Percentiles rank a stretch among this genome's conserved stretches.
Conservation (phyloP, 2,888 invertebrate species). For the Agrotis puta region DNA sequence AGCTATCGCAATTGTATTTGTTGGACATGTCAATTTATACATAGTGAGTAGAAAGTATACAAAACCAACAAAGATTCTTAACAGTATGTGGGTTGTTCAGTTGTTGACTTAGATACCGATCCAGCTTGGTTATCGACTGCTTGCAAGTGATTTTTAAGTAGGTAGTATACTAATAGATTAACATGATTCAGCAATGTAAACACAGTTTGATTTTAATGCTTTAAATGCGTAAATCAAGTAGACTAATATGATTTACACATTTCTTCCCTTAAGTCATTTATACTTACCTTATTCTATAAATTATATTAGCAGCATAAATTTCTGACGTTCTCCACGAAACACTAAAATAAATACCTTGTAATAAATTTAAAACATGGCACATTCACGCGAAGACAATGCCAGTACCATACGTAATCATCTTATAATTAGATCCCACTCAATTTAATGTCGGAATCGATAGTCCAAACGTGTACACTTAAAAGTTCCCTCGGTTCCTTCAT, state of each 20-base stretch:
- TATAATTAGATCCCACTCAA: constrained; percentile 55
- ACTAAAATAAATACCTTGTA: constrained; percentile 20
- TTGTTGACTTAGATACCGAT: constrained; percentile 34
- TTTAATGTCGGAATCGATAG: constrained; percentile 47
- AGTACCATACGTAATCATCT: constrained; percentile 42
- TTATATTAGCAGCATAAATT: constrained; percentile 6
- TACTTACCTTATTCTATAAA: neutral
- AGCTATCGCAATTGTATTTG: constrained; percentile 50
- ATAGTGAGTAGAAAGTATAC: constrained; percentile 47
- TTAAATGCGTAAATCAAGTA: neutral
- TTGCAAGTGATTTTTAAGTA: constrained; percentile 11
- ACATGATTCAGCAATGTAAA: neutral
- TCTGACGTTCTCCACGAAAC: constrained; percentile 19
- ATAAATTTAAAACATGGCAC: constrained; percentile 48
- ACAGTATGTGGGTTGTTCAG: constrained; percentile 15
- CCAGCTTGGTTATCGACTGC: constrained; percentile 9
- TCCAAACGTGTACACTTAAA: constrained; percentile 22
- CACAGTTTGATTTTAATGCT: neutral
- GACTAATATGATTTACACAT: neutral
- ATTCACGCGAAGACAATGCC: constrained; percentile 55
- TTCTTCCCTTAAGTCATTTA: neutral
- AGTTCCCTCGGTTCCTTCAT: constrained; percentile 13
- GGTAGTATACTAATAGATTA: neutral
- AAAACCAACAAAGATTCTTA: constrained; percentile 30
- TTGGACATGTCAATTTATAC: constrained; percentile 43